Conservation (phyloP, 2,888 invertebrate genomes). For the Saturnia pavonia region DNA sequence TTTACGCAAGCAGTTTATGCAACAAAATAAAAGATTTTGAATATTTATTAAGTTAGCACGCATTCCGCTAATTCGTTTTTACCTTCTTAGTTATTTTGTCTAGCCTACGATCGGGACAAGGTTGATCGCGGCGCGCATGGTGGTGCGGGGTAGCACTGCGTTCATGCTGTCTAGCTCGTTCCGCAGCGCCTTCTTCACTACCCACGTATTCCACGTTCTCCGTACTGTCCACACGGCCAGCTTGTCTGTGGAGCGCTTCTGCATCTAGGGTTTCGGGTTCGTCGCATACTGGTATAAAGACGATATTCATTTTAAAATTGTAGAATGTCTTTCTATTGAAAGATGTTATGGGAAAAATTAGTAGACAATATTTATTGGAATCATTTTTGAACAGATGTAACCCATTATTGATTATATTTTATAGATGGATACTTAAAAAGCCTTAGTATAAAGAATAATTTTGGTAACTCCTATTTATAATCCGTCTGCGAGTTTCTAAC, state of each 20-base stretch:
- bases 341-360: background rate
- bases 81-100: conserved; percentile 81
- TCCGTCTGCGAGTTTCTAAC: too few relatives aligned
- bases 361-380: background rate
- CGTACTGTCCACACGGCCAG: conserved; percentile 37
- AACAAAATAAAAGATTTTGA: background rate
- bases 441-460: too few relatives aligned
- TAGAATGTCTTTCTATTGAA: background rate
- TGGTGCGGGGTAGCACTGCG: conserved; percentile 59
- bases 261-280: conserved; percentile 64
- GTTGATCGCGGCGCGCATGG: conserved; percentile 54
- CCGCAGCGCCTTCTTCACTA: conserved; percentile 44
- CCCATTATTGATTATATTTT: too few relatives aligned
- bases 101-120: conserved; percentile 64
- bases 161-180: conserved; percentile 63
- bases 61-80: background rate
- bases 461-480: too few relatives aligned
- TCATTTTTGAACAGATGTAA: too few relatives aligned
- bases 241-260: conserved; percentile 48
- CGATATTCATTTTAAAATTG: background rate
- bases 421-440: too few relatives aligned
- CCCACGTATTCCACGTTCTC: conserved; percentile 39
- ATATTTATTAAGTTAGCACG: background rate
- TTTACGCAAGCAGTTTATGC: background rate
- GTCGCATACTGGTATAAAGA: conserved; percentile 49